phyloP scores from a whole-genome alignment of 92 coral and sea anemone species.

The Metridium senile region DNA sequence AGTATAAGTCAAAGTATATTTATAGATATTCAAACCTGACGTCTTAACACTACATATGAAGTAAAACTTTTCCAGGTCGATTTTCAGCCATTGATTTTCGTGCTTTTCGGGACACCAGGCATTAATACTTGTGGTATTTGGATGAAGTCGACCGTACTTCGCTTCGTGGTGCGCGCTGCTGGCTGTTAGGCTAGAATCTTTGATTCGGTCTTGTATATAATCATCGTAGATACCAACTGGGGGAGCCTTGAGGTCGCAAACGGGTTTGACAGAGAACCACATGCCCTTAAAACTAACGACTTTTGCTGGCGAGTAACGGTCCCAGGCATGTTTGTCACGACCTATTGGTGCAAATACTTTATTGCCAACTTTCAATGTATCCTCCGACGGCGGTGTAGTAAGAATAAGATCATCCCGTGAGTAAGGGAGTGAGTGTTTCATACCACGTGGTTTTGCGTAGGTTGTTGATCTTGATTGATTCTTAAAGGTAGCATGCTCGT shows the following conservation, averaged over 20 bases:
- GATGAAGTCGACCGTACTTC: slow-evolving; percentile 13
- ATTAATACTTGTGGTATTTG: not conserved
- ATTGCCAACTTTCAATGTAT: not conserved
- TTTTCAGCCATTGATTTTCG: slow-evolving; percentile 6
- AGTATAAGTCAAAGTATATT: slow-evolving; percentile 1
- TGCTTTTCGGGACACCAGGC: slow-evolving; percentile 1
- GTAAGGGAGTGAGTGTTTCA: not conserved
- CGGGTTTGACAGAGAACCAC: not conserved
- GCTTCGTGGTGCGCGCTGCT: not conserved
- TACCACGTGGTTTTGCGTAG: not conserved
- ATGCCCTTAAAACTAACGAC: not conserved
- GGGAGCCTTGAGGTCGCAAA: slow-evolving; percentile 5
- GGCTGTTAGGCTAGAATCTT: not conserved
- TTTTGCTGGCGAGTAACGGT: not conserved
- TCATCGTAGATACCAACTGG: slow-evolving; percentile 19
- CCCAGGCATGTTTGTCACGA: not conserved
- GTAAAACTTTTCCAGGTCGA: not conserved
- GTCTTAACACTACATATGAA: slow-evolving; percentile 15
- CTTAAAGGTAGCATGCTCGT: not conserved
- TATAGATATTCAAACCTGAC: not conserved
- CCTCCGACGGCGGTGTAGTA: not conserved
- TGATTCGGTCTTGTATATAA: not conserved
- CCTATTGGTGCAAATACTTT: slow-evolving; percentile 3
- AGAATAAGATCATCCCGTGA: not conserved
- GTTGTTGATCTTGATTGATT: not conserved